These are phyloP conservation scores for Eupeodes latifasciatus DNA, from an alignment of 2,888 invertebrate genomes.

Conservation along the genomic window DNA sequence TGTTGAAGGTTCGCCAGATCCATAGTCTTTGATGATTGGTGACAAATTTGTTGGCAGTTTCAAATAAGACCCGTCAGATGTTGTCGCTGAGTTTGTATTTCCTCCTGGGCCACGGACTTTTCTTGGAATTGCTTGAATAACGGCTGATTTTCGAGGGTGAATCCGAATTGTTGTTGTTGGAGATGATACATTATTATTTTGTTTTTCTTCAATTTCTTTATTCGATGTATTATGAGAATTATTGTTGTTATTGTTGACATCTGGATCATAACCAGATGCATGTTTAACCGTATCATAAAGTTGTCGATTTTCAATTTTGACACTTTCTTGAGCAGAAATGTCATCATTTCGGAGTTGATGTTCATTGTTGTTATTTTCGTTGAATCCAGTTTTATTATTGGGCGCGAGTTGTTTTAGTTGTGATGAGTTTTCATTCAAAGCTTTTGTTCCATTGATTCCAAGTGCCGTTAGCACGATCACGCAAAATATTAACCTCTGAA, in stretches of 20 bases:
- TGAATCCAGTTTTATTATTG: background rate
- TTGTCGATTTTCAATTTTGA: constrained; percentile 56
- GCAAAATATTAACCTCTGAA: constrained; percentile 23
- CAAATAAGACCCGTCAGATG: constrained; percentile 6
- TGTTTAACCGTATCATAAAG: constrained; percentile 61
- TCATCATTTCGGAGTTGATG: constrained; percentile 6
- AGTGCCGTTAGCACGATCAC: background rate
- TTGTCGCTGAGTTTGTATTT: constrained; percentile 1
- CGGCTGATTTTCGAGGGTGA: constrained; percentile 50
- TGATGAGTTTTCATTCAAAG: constrained; percentile 28
- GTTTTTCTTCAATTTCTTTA: background rate
- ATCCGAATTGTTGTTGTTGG: constrained; percentile 18
- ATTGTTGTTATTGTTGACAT: background rate
- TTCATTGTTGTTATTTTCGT: background rate
- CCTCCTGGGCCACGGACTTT: constrained; percentile 49
- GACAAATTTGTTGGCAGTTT: constrained; percentile 22
- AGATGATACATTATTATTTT: constrained; percentile 22
- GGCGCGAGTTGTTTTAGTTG: constrained; percentile 16
- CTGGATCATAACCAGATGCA: constrained; percentile 54
- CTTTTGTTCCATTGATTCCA: background rate
- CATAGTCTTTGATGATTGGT: constrained; percentile 28
- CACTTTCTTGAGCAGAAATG: constrained; percentile 29
- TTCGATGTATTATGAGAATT: background rate
- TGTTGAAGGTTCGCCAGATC: constrained; percentile 77
- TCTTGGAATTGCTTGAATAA: constrained; percentile 59